Evolutionary conservation across 1,140 invertebrate genomes (phyloP).

Genomic region (Patella vulgata): DNA sequence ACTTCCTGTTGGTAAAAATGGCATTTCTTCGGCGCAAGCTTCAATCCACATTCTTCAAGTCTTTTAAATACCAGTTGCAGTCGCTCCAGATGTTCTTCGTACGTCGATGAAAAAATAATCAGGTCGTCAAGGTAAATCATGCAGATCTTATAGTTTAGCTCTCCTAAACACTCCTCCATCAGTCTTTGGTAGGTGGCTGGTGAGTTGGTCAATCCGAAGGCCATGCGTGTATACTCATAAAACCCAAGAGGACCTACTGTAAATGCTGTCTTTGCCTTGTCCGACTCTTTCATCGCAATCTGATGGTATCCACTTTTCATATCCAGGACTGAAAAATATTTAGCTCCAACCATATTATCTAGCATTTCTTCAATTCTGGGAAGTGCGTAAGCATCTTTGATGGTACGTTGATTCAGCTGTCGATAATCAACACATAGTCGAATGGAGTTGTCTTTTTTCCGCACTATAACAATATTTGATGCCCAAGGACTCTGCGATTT

Average conservation of each 20-base stretch:
- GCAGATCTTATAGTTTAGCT: constrained; percentile 16
- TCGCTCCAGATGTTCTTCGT: constrained; percentile 19
- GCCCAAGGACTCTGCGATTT: constrained; percentile 21
- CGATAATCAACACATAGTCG: constrained; percentile 68
- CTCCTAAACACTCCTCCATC: constrained; percentile 34
- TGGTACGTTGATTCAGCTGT: constrained; percentile 62
- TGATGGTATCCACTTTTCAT: constrained; percentile 61
- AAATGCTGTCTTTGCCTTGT: constrained; percentile 57
- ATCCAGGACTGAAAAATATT: constrained; percentile 47
- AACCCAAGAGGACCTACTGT: constrained; percentile 20
- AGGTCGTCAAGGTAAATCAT: constrained; percentile 29
- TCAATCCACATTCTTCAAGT: constrained; percentile 16
- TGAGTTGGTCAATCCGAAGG: constrained; percentile 26
- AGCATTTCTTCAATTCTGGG: constrained; percentile 68
- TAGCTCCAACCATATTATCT: constrained; percentile 46
- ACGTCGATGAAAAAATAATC: constrained; percentile 27
- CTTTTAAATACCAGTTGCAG: constrained; percentile 26
- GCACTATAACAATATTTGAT: constrained; percentile 44
- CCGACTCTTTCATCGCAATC: constrained; percentile 45
- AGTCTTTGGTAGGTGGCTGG: constrained; percentile 45
- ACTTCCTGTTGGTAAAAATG: constrained; percentile 58
- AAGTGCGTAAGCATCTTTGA: constrained; percentile 69
- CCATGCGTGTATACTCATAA: constrained; percentile 25
- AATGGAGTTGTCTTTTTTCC: constrained; percentile 69
- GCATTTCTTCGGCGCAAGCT: constrained; percentile 34